Base-by-base conservation (phyloP, 2,113 vertebrate genomes). In the Oreotrochilus melanogaster region DNA sequence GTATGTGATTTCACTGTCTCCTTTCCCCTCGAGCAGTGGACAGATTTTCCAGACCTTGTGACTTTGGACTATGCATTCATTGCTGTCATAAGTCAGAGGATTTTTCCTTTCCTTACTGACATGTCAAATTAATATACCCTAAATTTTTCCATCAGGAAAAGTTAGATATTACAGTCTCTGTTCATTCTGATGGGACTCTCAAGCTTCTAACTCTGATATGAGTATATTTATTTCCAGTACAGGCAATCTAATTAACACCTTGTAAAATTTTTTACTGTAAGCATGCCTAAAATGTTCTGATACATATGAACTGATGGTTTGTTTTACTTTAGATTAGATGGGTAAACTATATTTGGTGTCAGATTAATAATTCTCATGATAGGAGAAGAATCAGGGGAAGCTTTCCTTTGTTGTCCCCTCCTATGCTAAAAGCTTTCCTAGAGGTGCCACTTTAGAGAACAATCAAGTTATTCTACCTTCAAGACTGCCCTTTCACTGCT, bases 31-130 rank as follows among this genome's bases (percentile, higher is more conserved):
- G 3, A 96, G 95, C 95, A 78, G 31, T 78, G 76, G 78, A 71
- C 93, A 94, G 91, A 92, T 88, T 91, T 91, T 88, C 95, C 91
- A 88, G 83, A 64, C 82, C 72, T 92, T 94, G 91, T 94, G 88
- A 92, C 84, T 88, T 66, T 27, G 72, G 75, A 43, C 89, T 86
- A 31, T 84, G 91, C 69, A 78, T 78, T 95, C 89, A 86, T 73
- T 96, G 93, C 85, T 88, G 75, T 95, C 86, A 8, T 27, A 72
- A 97, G 1, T 54, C 50, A 73, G 82, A 75, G 37, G 37, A 81
- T 73, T 89, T 81, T 93, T 81, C 42, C 21, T 93, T 95, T 74
- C 62, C 61, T 9, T 58, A 61, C 39, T 75, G 66, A 83, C 43
- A 71, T n/a, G 27, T 81, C 78, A 42, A 89, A 88, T 79, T 56